Conservation (phyloP, 2,113 vertebrate species). For the Aplodontia rufa region DNA sequence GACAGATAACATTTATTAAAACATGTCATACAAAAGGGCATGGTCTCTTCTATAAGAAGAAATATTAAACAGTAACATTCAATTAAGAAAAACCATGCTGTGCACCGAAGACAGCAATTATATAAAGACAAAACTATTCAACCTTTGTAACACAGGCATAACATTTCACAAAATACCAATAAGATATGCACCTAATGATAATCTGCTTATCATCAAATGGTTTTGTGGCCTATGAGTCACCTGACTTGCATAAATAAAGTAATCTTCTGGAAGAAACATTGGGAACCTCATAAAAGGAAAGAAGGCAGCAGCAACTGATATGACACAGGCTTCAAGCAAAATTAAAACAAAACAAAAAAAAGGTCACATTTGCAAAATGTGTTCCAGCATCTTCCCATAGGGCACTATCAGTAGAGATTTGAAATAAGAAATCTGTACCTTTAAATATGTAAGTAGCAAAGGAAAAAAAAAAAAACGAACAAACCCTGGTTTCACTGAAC, state of each 20-base stretch:
- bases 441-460: slow-evolving; percentile 71
- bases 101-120: slow-evolving; percentile 87
- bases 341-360: slow-evolving; percentile 61
- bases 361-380: slow-evolving; percentile 81
- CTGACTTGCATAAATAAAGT: slow-evolving; percentile 86
- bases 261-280: slow-evolving; percentile 83
- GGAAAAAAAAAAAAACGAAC: slow-evolving; percentile 39
- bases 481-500: slow-evolving; percentile 76
- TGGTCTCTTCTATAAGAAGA: slow-evolving; percentile 93
- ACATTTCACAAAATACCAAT: slow-evolving; percentile 86
- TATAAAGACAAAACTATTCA: slow-evolving; percentile 86
- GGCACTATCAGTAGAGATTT: slow-evolving; percentile 78
- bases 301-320: slow-evolving; percentile 81
- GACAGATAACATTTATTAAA: slow-evolving; percentile 91
- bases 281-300: slow-evolving; percentile 78
- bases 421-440: slow-evolving; percentile 77
- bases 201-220: slow-evolving; percentile 81
- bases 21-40: slow-evolving; percentile 88
- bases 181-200: slow-evolving; percentile 86
- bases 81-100: slow-evolving; percentile 87
- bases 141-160: slow-evolving; percentile 85
- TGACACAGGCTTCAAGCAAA: slow-evolving; percentile 85
- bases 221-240: slow-evolving; percentile 82
- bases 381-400: slow-evolving; percentile 82
- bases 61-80: slow-evolving; percentile 87